Base-by-base conservation (phyloP, 2,888 invertebrate species). In the Euzetes globulus region DNA sequence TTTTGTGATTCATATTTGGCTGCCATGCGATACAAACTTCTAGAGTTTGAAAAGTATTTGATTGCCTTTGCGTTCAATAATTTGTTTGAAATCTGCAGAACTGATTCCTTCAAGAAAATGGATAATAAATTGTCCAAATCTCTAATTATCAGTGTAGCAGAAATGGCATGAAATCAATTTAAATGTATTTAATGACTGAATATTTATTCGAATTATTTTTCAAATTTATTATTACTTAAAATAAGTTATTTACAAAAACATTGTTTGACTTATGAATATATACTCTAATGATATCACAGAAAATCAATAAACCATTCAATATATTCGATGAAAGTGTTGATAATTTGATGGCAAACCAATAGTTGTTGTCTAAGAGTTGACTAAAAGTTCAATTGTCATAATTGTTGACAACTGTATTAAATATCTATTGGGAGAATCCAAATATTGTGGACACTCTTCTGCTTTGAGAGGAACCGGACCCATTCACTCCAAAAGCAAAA, bases 401-500 rank as follows among this genome's bases (percentile, higher is more conserved):
- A 4, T 50, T n/a, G n/a, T 50, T 6, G 27, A 60, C 7, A 7
- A 27, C 9, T 29, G 27, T 60, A 1, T 29, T 60, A 33, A 63
- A n/a, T 19, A 58, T 22, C 19, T 4, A 68, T 45, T 68, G 13
- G 41, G 41, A 41, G 25, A 68, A 68, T 25, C 68, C 68, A 22
- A 68, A 68, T 37, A 68, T 45, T 5, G 68, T 68, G n/a, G 41
- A 41, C 15, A 68, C 41, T 45, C 68, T 68, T 45, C 45, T 68
- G 7, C 5, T 33, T 11, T 41, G 68, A 13, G 22, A 68, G 22
- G 68, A 68, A 22, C 68, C 19, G 19, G 41, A 19, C 5, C 22
- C 45, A 1, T 45, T n/a, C 5, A 33, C 3, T 11, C 68, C 33
- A 9, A 68, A 45, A 22, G 68, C n/a, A 15, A 68, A 85, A 58